Evolutionary conservation across 2,888 invertebrate genomes (phyloP).

Genomic region (Andrena bicolor): DNA sequence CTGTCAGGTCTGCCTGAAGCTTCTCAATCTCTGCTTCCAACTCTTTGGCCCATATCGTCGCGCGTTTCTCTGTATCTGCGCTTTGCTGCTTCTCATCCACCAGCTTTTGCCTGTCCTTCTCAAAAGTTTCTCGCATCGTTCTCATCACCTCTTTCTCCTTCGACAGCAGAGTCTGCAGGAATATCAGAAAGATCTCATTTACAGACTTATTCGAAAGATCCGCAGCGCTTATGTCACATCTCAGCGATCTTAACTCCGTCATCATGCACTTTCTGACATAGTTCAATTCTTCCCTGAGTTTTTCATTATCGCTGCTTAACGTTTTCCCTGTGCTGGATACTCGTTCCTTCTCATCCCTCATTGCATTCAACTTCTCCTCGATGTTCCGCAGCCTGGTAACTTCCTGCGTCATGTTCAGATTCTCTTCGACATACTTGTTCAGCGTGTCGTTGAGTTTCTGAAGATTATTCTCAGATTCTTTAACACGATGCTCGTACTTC

Average conservation of each 20-base stretch:
- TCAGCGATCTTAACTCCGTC: constrained; percentile 77
- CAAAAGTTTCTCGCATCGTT: constrained; percentile 66
- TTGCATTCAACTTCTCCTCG: constrained; percentile 32
- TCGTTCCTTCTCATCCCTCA: constrained; percentile 36
- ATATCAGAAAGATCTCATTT: constrained; percentile 74
- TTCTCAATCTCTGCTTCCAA: constrained; percentile 80
- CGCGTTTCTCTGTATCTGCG: constrained; percentile 75
- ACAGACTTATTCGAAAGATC: constrained; percentile 66
- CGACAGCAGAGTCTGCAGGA: constrained; percentile 76
- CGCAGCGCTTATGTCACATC: constrained; percentile 50
- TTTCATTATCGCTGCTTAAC: constrained; percentile 71
- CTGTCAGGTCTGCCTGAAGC: constrained; percentile 74
- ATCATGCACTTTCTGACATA: constrained; percentile 68
- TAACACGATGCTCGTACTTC: constrained; percentile 36
- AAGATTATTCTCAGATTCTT: constrained; percentile 54
- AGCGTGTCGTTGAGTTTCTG: constrained; percentile 56
- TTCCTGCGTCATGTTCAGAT: constrained; percentile 85
- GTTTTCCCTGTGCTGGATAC: constrained; percentile 8
- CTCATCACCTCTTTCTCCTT: constrained; percentile 80
- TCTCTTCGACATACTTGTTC: constrained; percentile 80
- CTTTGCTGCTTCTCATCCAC: constrained; percentile 76
- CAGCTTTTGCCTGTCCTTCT: constrained; percentile 69
- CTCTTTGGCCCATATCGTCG: constrained; percentile 75
- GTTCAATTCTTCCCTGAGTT: constrained; percentile 79
- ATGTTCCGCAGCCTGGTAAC: constrained; percentile 73